Conservation (phyloP, 2,888 invertebrate species). For the Hemaris fuciformis region DNA sequence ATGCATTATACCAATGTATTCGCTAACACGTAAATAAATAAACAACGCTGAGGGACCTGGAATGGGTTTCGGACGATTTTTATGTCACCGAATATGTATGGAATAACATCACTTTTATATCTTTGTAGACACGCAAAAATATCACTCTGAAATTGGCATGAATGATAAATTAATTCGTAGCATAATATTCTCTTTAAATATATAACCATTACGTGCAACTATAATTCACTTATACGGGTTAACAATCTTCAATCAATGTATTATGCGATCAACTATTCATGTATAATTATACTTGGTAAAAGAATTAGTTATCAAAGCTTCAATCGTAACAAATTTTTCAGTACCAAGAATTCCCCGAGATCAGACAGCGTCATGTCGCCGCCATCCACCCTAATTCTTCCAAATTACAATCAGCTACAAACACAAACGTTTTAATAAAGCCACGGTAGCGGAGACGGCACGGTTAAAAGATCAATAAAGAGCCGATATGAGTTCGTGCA, state of each 20-base stretch:
- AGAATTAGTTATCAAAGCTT: not conserved
- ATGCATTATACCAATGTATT: constrained; percentile 70
- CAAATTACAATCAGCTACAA: constrained; percentile 28
- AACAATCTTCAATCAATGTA: too few species aligned
- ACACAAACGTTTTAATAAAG: constrained; percentile 48
- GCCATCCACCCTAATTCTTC: constrained; percentile 7
- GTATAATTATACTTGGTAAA: too few species aligned
- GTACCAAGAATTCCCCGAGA: not conserved
- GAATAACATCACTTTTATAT: not conserved
- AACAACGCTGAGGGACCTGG: constrained; percentile 44
- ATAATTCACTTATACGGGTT: too few species aligned
- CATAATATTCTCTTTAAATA: too few species aligned
- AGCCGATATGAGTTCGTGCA: constrained; percentile 59
- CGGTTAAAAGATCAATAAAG: constrained; percentile 70
- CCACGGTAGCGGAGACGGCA: constrained; percentile 39
- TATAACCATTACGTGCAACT: too few species aligned
- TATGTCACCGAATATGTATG: not conserved
- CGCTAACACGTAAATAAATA: constrained; percentile 78
- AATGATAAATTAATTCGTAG: too few species aligned
- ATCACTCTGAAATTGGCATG: too few species aligned
- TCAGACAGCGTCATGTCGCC: not conserved
- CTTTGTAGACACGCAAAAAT: not conserved
- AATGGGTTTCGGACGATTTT: not conserved
- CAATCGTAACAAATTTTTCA: not conserved
- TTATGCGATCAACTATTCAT: too few species aligned